Conservation (phyloP, 2,113 vertebrate species). For the Rhipidura dahli region DNA sequence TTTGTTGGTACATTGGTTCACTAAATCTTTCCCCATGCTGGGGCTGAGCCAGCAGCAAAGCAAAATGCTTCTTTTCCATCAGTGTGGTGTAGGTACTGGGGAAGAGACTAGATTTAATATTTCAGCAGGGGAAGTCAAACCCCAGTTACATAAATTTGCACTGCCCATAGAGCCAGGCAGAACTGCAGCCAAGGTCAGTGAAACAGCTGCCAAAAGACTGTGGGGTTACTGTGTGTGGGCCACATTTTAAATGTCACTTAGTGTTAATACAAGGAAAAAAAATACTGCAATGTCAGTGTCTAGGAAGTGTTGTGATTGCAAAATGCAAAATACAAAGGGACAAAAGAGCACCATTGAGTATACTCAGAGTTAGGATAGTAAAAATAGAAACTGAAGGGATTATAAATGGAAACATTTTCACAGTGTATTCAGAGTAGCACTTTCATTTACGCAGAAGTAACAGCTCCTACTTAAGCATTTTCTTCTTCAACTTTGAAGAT, state of each 20-base stretch:
- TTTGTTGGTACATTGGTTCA: background rate
- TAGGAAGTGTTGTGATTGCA: background rate
- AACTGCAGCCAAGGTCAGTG: constrained; percentile 11
- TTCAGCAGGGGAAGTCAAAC: background rate
- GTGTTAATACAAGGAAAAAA: background rate
- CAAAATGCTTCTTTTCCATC: background rate
- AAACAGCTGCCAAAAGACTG: constrained; percentile 10
- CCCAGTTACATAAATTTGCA: background rate
- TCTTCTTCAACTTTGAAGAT: background rate
- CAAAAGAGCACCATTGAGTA: background rate
- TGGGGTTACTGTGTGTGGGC: constrained; percentile 31
- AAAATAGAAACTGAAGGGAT: background rate
- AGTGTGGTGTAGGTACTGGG: background rate
- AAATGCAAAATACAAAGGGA: background rate
- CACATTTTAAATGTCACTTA: constrained; percentile 30
- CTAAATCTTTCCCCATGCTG: background rate
- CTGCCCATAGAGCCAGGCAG: background rate
- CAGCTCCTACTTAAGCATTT: background rate
- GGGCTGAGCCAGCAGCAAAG: background rate
- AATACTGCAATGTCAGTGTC: background rate
- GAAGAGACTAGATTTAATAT: background rate
- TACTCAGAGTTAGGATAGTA: background rate
- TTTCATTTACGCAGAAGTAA: background rate
- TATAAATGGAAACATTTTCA: background rate
- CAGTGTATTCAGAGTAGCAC: background rate